Evolutionary conservation across 2,888 invertebrate species (phyloP).

Genomic region (Sarcophaga caerulescens): DNA sequence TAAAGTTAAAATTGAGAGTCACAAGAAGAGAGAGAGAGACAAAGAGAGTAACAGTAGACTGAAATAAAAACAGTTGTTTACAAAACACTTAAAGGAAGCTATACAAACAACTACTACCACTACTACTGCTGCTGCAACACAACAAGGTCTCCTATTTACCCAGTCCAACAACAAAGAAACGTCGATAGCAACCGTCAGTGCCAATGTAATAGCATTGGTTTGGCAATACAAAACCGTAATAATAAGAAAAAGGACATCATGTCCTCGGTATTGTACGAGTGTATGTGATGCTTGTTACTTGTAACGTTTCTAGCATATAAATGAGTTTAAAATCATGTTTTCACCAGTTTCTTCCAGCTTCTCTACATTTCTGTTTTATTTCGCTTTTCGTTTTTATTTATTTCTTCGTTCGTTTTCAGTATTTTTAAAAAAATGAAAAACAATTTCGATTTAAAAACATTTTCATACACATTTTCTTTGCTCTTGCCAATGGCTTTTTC

Average conservation of each 20-base stretch:
- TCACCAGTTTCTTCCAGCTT: neutral
- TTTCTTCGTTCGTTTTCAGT: neutral
- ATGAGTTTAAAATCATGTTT: conserved; percentile 41
- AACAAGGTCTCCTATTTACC: neutral
- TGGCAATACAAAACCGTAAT: neutral
- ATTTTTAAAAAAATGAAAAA: conserved; percentile 12
- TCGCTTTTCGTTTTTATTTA: neutral
- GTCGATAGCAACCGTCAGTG: neutral
- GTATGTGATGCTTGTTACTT: conserved; percentile 59
- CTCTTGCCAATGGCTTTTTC: neutral
- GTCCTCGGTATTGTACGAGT: conserved; percentile 46
- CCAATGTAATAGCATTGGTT: neutral
- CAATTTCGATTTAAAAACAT: conserved; percentile 35
- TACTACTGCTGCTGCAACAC: neutral
- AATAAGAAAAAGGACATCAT: conserved; percentile 28
- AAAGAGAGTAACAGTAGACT: neutral
- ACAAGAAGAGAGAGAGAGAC: neutral
- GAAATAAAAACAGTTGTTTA: conserved; percentile 27
- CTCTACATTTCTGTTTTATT: neutral
- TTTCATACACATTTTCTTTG: conserved; percentile 31
- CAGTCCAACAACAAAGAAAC: conserved; percentile 2
- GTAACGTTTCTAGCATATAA: conserved; percentile 54
- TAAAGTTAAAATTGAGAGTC: no score
- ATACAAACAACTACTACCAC: neutral
- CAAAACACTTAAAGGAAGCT: conserved; percentile 8